Percentiles rank a stretch among this genome's conserved stretches.
phyloP scores from a whole-genome alignment of 1,140 invertebrate genomes.

The Sycophila sp. region DNA sequence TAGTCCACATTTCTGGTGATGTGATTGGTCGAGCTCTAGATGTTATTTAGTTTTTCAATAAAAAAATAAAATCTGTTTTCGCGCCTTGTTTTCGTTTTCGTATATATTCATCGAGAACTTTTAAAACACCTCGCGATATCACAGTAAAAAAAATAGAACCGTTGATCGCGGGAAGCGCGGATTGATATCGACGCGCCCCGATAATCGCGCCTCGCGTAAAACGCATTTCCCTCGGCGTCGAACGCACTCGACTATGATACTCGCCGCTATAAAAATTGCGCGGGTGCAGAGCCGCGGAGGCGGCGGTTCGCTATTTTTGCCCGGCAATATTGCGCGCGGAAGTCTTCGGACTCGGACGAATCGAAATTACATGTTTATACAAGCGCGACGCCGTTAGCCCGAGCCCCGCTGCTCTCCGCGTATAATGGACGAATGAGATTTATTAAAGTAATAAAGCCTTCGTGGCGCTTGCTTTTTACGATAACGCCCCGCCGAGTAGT shows the following conservation, averaged over 20 bases:
- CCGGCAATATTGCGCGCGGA: not conserved
- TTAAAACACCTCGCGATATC: too few species aligned
- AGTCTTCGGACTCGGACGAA: not conserved
- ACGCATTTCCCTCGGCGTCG: not conserved
- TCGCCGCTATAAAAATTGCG: conserved; percentile 18
- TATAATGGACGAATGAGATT: not conserved
- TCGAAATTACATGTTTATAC: not conserved
- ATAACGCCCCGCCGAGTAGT: too few species aligned
- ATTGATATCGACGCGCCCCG: not conserved
- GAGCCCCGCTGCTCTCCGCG: not conserved
- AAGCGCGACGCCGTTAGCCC: not conserved
- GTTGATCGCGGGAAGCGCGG: too few species aligned
- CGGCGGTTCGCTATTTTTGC: not conserved
- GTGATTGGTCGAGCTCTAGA: too few species aligned
- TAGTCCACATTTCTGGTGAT: too few species aligned
- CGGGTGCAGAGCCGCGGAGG: not conserved
- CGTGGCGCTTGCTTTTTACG: too few species aligned
- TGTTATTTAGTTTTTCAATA: too few species aligned
- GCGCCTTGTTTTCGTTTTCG: too few species aligned
- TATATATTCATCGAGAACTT: too few species aligned
- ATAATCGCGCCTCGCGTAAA: not conserved
- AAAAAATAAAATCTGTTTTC: too few species aligned
- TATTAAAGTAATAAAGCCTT: not conserved
- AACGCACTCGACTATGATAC: not conserved
- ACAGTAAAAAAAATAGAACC: too few species aligned